Percentiles rank a stretch among this genome's conserved stretches.
Evolutionary conservation across 2,797 vertebrate genomes (phyloP).

Genomic region (Cyprinodon diabolis): DNA sequence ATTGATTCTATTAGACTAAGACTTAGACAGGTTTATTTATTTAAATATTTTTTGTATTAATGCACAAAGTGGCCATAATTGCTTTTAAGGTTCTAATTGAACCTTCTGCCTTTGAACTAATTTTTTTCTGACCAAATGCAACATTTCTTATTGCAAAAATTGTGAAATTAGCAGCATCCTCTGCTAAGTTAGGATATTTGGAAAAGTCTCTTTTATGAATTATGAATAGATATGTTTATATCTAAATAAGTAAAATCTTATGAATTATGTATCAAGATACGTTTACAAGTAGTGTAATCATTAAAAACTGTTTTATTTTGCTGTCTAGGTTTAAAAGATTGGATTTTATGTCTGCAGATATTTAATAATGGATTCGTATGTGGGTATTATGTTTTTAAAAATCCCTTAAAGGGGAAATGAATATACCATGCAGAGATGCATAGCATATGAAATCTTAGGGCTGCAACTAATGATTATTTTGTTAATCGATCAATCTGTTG

Average conservation of each 20-base stretch:
- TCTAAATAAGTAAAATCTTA: neutral
- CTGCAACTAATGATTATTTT: no score
- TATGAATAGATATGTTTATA: neutral
- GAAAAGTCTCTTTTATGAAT: neutral
- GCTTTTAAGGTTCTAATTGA: neutral
- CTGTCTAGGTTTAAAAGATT: neutral
- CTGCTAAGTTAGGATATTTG: neutral
- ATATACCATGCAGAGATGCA: neutral
- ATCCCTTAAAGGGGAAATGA: no score
- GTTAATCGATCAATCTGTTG: no score
- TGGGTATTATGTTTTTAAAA: no score
- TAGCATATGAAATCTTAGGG: neutral
- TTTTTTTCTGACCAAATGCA: no score
- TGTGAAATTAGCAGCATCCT: neutral
- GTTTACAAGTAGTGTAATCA: neutral
- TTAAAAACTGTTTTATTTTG: neutral
- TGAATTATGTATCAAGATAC: neutral
- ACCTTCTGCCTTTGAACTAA: neutral
- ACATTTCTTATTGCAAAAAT: neutral
- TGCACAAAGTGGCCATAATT: neutral
- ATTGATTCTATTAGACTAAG: neutral
- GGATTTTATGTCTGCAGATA: no score
- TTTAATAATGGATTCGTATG: no score
- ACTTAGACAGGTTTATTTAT: no score
- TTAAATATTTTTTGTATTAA: neutral